Evolutionary conservation across 2,888 invertebrate species (phyloP), one percentile per base, ranked within the genome.

Genomic region (Hypsopygia costalis): DNA sequence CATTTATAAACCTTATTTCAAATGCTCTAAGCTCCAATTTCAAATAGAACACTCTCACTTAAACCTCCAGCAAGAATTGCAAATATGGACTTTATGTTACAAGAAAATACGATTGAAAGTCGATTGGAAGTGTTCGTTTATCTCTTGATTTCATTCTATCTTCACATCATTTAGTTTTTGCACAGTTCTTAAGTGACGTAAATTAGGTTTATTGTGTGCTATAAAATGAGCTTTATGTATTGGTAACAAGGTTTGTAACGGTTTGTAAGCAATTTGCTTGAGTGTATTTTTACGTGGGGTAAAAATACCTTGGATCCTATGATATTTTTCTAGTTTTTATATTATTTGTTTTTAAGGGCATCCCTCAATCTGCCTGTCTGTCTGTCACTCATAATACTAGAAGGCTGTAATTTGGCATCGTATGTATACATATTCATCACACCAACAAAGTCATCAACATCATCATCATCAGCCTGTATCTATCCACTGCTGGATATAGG

Each of bases 111-210:
- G 65, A 66, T 59, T 63, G 50, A 68, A 60, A 70, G 63, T 72
- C 43, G 62, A 55, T 57, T 67, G 67, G 42, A 50, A 50, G 47
- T 43, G 44, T 43, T 42, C 56, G 55, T 66, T 69, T 62, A 66
- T 71, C 72, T 71, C 69, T 67, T 75, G 74, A 77, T 76, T 76
- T 79, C 63, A 67, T 75, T 74, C 69, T 66, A 70, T 72, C 70
- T 74, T 72, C 72, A 67, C 72, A 73, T 79, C 72, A 66, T 81
- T 79, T 78, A 70, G 58, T 53, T 51, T 45, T 44, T 44, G 44
- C 45, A 39, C 32, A 22, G 28, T 39, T 31, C 37, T 44, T 47
- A 67, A 66, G 62, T 48, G 62, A 44, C 57, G 53, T 64, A 66
- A 65, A 36, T 46, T 35, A 44, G 38, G 12, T 22, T 36, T 22